Evolutionary conservation across 2,797 vertebrate genomes (phyloP), one percentile per base, ranked within the genome.

Genomic region (Tympanoctomys barrerae): DNA sequence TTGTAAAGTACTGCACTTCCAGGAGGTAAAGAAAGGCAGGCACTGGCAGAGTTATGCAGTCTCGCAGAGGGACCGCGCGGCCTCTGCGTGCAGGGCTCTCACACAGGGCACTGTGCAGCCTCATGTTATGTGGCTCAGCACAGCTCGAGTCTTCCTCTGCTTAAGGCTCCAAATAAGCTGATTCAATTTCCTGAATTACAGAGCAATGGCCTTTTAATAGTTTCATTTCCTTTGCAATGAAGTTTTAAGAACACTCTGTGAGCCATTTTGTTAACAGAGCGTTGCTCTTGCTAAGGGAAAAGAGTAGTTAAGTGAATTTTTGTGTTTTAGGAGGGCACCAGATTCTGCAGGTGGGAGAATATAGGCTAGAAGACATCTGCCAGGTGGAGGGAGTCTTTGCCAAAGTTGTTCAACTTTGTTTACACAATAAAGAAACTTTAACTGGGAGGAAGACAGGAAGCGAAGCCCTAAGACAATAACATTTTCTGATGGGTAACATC

Each of bases 161-260:
- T 88, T 64, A 80, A 33, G 78, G 90, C 75, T 96, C 91, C 90
- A 95, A 94, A 97, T 83, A 96, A 95, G 91, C 8, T 97, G 96
- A 97, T 98, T 97, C 92, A 96, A 97, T 98, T 98, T 97, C 96
- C 97, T 98, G 97, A 97, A 98, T 97, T 97, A 97, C 57, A 91
- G 91, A 92, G 97, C 96, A 94, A 94, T 95, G 86, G 90, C 24
- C 97, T 97, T 96, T 97, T 97, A 97, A 97, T 97, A 97, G 97
- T 96, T 97, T 96, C 96, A 97, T 97, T 97, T 97, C 97, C 97
- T 96, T 95, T 73, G 78, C 86, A 94, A 92, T 91, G 96, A 97
- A 90, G 86, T 92, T 97, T 93, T 94, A 87, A 97, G 93, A 92
- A 96, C 91, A 95, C 86, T 92, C 96, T 87, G 85, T 86, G 86